Conservation (phyloP, 2,888 invertebrate genomes). For the Bursaphelenchus okinawaensis region DNA sequence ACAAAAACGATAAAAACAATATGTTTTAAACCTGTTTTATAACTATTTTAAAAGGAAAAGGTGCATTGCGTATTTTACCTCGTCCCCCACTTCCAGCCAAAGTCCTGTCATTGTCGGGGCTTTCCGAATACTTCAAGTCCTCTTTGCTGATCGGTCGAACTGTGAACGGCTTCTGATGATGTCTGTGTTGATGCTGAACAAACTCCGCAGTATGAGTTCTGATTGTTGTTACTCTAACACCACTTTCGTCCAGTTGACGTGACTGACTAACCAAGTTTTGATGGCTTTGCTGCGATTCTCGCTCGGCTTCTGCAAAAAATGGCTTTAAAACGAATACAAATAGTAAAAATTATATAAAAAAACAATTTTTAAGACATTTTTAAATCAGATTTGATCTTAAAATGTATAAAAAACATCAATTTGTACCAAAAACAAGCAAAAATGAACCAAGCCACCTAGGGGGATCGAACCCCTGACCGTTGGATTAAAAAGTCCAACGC, state of each 20-base stretch:
- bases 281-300: background rate
- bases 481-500: background rate
- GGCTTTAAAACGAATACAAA: background rate
- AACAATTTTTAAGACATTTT: no score
- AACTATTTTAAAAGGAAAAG: no score
- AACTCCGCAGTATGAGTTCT: no score
- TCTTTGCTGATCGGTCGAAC: background rate
- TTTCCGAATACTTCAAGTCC: background rate
- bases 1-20: no score
- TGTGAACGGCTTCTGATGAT: background rate
- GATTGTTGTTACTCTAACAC: background rate
- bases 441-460: background rate
- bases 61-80: no score
- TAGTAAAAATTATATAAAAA: no score
- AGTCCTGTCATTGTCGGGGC: background rate
- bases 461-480: background rate
- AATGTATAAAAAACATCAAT: no score
- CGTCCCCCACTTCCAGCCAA: background rate
- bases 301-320: background rate
- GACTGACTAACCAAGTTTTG: background rate
- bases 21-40: no score
- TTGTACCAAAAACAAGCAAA: background rate
- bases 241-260: background rate
- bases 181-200: background rate
- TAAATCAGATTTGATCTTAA: no score